Conservation (phyloP, 2,113 vertebrate genomes). For the Panurus biarmicus region DNA sequence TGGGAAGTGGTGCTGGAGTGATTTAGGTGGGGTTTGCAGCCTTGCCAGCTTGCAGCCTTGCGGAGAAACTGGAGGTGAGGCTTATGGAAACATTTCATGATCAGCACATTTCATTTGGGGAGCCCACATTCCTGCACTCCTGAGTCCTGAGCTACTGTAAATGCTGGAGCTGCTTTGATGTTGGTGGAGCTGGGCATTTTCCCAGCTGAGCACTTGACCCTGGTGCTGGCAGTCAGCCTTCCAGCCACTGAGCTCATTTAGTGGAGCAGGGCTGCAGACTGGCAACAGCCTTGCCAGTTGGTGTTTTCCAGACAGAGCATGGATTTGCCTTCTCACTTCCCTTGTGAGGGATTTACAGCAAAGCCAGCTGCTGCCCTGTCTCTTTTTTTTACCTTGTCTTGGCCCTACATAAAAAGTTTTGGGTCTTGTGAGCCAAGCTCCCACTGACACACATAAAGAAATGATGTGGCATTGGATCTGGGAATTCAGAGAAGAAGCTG, state of each 20-base stretch:
- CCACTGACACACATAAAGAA: fast-evolving
- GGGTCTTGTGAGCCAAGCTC: not conserved
- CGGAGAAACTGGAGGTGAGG: not conserved
- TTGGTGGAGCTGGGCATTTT: not conserved
- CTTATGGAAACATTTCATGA: not conserved
- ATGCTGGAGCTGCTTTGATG: not conserved
- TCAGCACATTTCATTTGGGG: not conserved
- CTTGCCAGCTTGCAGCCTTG: not conserved
- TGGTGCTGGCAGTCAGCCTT: not conserved
- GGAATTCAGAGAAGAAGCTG: not conserved
- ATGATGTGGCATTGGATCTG: not conserved
- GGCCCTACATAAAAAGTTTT: fast-evolving
- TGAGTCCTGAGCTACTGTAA: not conserved
- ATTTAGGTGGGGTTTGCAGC: not conserved
- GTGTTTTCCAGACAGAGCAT: not conserved
- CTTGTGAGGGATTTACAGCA: not conserved
- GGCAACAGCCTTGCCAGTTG: not conserved
- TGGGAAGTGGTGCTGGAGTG: not conserved
- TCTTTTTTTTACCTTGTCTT: not conserved
- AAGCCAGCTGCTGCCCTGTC: fast-evolving
- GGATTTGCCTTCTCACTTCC: not conserved
- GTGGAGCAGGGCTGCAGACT: not conserved
- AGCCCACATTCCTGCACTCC: not conserved
- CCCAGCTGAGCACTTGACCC: not conserved
- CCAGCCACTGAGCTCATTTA: not conserved